These are phyloP conservation scores for Zophobas atratus DNA, from an alignment of 1,140 invertebrate species.

Conservation along the genomic window DNA sequence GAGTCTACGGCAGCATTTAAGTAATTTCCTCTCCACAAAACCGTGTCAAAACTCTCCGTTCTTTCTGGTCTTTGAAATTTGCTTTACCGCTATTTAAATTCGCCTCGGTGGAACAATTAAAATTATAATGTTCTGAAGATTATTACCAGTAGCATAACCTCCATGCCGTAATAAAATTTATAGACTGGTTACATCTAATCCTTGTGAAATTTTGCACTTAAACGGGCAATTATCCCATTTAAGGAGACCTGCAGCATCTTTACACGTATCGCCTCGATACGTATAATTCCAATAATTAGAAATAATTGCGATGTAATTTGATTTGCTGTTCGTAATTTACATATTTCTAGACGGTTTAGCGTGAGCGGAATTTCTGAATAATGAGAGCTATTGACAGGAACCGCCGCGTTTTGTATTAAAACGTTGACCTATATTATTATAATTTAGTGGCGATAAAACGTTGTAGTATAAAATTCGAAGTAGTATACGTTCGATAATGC, in stretches of 20 bases:
- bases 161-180: constrained; percentile 29
- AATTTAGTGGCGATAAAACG: not conserved
- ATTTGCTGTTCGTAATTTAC: not conserved
- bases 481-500: not conserved
- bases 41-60: constrained; percentile 39
- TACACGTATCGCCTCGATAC: not conserved
- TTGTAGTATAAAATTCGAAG: not conserved
- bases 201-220: constrained; percentile 29
- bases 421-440: not conserved
- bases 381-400: not conserved
- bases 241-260: constrained; percentile 1
- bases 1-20: constrained; percentile 1
- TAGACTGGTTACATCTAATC: constrained; percentile 21
- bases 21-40: constrained; percentile 40
- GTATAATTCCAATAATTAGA: constrained; percentile 9
- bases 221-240: constrained; percentile 16
- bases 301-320: not conserved
- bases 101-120: constrained; percentile 37
- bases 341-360: too few relatives aligned
- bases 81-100: constrained; percentile 38
- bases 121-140: constrained; percentile 21
- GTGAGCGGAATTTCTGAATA: not conserved
- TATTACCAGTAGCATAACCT: constrained; percentile 35
- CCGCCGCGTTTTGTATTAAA: not conserved
- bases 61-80: constrained; percentile 37